Percentiles rank a stretch among this genome's conserved stretches.
These are phyloP conservation scores for Agonopterix alstromeriana DNA, from an alignment of 2,888 invertebrate species.

Conservation along the genomic window DNA sequence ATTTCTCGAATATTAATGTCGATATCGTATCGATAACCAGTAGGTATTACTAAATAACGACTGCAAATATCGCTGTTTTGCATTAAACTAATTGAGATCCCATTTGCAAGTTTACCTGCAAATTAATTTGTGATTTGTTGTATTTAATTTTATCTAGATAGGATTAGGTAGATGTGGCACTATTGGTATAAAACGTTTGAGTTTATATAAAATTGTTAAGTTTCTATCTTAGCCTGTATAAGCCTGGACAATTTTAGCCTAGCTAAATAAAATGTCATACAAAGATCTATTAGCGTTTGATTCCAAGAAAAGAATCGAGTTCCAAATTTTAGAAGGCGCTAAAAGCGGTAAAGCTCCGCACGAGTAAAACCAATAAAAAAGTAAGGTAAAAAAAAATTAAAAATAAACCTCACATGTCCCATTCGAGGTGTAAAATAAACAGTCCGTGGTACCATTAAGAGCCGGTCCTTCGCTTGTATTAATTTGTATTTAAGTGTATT, in stretches of 20 bases:
- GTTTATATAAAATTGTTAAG: too few species aligned
- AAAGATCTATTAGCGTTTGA: slow-evolving; percentile 22
- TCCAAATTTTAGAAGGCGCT: slow-evolving; percentile 46
- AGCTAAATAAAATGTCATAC: too few species aligned
- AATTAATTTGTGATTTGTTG: too few species aligned
- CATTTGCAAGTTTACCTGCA: slow-evolving; percentile 21
- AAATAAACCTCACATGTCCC: slow-evolving; percentile 54
- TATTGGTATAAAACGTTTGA: too few species aligned
- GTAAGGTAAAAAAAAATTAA: slow-evolving; percentile 37
- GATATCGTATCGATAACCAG: slow-evolving; percentile 50
- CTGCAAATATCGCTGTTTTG: slow-evolving; percentile 29
- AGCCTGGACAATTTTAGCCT: too few species aligned
- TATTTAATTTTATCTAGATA: too few species aligned
- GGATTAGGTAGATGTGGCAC: too few species aligned
- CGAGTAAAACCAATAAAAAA: slow-evolving; percentile 41
- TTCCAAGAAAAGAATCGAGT: slow-evolving; percentile 32
- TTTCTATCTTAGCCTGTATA: too few species aligned
- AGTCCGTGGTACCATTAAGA: slow-evolving; percentile 66
- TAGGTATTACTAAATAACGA: slow-evolving; percentile 30
- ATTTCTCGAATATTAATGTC: slow-evolving; percentile 66
- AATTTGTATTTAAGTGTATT: slow-evolving; percentile 77
- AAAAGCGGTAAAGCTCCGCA: slow-evolving; percentile 56
- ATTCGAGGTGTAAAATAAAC: slow-evolving; percentile 74
- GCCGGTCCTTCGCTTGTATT: slow-evolving; percentile 69
- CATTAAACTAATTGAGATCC: slow-evolving; percentile 30